Evolutionary conservation across 2,113 vertebrate genomes (phyloP), one percentile per base, ranked within the genome.

Genomic region (Pelvicachromis taeniatus): DNA sequence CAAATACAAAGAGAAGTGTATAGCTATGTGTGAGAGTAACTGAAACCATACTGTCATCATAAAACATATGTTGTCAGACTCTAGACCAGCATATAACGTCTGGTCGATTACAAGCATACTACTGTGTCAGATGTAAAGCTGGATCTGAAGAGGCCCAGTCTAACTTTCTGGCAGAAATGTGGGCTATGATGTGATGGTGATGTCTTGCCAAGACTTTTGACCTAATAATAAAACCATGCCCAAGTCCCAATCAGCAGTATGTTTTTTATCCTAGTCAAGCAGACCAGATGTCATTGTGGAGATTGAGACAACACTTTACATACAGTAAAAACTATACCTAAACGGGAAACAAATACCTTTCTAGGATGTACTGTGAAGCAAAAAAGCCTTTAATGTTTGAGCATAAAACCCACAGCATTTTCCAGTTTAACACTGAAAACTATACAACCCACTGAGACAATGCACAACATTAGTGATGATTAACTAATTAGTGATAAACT

Each of bases 171-270:
- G 42, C 45, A 73, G 35, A 53, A 11, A 33, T 52, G 77, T 56
- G 21, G 42, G 48, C 79, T 83, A 82, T 63, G 77, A 77, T 31
- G 35, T 78, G 48, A 73, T 50, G 16, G 35, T 65, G 16, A 26
- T 52, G 68, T 17, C 42, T 52, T 50, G 21, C 50, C 48, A 65
- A 89, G 53, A 83, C 77, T 70, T 77, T 77, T 79, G 58, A 91
- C 53, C 82, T 80, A 79, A 77, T 81, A 83, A 85, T 65, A 38
- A 45, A 84, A 80, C 45, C 17, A 33, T 80, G 40, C 59, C 70
- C 61, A 86, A 77, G 80, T 70, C 17, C 84, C 68, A 85, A 83
- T 91, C 78, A 73, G 38, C 55, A 73, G 21, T 58, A 63, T 54
- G 52, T 0, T 33, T 29, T 58, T 35, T 63, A 35, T 35, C 17